These are phyloP conservation scores for Litocranius walleri DNA, from an alignment of 2,113 vertebrate genomes.

Conservation along the genomic window DNA sequence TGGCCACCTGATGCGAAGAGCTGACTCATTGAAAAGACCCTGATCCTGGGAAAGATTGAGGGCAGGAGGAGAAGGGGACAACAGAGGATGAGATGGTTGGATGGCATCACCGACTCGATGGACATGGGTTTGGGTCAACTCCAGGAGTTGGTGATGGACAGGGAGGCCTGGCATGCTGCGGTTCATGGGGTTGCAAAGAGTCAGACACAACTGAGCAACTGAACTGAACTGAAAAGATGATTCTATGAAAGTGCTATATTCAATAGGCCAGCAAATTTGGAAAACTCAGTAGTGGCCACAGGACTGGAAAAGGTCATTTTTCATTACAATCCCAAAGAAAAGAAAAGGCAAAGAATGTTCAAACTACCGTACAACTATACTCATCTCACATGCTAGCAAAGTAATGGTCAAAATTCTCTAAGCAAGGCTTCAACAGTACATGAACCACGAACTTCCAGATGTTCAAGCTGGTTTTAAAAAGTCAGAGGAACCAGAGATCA, in stretches of 20 bases:
- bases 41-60: background rate
- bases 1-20: rapidly evolving
- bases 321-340: background rate
- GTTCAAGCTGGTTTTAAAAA: background rate
- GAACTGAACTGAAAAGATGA: background rate
- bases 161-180: rapidly evolving
- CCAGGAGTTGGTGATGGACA: background rate
- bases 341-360: background rate
- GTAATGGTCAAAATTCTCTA: background rate
- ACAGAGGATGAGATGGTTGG: background rate
- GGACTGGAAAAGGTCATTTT: background rate
- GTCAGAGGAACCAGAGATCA: background rate
- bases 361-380: background rate
- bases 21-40: background rate
- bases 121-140: background rate
- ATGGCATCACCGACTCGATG: background rate
- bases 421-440: background rate
- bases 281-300: background rate
- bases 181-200: background rate
- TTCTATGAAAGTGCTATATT: background rate
- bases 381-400: background rate
- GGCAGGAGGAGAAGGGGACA: background rate
- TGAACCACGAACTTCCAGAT: background rate
- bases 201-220: background rate
- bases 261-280: background rate